Evolutionary conservation across 2,797 vertebrate genomes (phyloP), one percentile per base, ranked within the genome.

Genomic region (Smutsia gigantea): DNA sequence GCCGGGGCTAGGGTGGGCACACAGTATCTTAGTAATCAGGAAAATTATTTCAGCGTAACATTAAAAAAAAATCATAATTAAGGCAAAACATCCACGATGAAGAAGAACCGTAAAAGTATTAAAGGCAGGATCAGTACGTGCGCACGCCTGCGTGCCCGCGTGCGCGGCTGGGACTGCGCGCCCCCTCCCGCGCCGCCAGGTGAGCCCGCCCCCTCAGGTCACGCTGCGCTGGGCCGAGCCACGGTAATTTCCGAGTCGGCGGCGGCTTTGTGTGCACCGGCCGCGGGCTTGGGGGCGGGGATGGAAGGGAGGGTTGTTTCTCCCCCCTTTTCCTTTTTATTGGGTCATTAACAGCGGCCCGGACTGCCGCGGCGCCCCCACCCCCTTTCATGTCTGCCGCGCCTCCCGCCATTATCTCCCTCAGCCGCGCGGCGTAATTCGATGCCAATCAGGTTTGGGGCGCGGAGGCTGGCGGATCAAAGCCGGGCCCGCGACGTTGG

Each of bases 391-490:
- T 97, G 97, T 97, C 96, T 97, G 97, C 97, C 97, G 97, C 97
- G 96, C 96, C 97, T 98, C 96, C 97, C 96, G 96, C 97, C 97
- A 97, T 97, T 97, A 97, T 97, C 97, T 98, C 90, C 94, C 97
- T 84, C 93, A 74, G 83, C 97, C 51, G 97, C 49, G 90, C 96
- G 63, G 95, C 90, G 97, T 97, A 97, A 98, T 97, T 97, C 97
- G 97, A 98, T 97, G 97, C 97, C 97, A 97, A 97, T 98, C 97
- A 97, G 97, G 97, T 97, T 97, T 88, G 96, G 97, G 97, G 93
- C 95, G 91, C 97, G 13, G 97, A 81, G 96, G 96, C 97, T 17
- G 95, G 85, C 2, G 93, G 96, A 98, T 98, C 97, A 98, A 98
- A 98, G 97, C 61, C 87, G 1, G 34, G 92, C 90, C 97, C 81